Percentiles rank a stretch among this genome's conserved stretches.
These are phyloP conservation scores for Loris lydekkerianus DNA, from an alignment of 2,797 vertebrate species.

Conservation along the genomic window DNA sequence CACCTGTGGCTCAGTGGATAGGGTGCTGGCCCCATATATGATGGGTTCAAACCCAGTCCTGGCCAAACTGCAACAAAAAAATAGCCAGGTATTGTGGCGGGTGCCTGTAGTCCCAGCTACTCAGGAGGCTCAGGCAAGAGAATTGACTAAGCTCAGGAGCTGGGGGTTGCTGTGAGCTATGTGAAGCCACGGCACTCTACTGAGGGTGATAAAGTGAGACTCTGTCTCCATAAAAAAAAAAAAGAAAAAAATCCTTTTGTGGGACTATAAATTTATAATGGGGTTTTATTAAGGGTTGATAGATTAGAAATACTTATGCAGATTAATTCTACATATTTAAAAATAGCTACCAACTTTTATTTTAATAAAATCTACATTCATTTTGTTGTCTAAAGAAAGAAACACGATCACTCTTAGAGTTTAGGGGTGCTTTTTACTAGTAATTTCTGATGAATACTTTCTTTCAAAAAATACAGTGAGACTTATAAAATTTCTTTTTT, in stretches of 20 bases:
- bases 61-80: too few species aligned
- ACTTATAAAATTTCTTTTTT: conserved; percentile 10
- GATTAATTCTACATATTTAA: neutral
- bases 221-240: too few species aligned
- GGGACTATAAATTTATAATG: neutral
- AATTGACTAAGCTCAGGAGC: too few species aligned
- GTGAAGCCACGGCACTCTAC: too few species aligned
- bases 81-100: too few species aligned
- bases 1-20: too few species aligned
- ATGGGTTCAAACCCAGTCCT: too few species aligned
- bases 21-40: too few species aligned
- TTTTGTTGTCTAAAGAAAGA: neutral
- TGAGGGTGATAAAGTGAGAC: too few species aligned
- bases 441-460: neutral
- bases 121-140: too few species aligned
- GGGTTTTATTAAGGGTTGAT: neutral
- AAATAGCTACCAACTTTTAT: neutral
- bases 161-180: too few species aligned
- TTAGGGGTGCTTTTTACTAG: neutral
- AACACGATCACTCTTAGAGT: neutral
- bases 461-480: neutral
- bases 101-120: too few species aligned
- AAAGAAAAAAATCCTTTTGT: neutral
- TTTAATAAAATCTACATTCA: conserved; percentile 37
- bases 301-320: neutral